Conservation (phyloP, 2,113 vertebrate genomes). For the Trinectes maculatus region DNA sequence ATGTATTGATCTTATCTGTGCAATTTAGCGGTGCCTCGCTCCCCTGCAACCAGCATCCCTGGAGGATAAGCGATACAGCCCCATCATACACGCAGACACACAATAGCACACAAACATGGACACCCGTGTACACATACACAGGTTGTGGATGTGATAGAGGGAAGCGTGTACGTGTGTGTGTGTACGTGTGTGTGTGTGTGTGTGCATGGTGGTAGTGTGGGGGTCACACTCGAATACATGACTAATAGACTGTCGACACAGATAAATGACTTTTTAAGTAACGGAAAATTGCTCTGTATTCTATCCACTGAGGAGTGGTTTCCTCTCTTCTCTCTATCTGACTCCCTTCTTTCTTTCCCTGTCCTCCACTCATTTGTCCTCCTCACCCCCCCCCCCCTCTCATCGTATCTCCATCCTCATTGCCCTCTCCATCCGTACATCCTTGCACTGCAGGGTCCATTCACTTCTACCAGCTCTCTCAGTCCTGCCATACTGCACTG, state of each 20-base stretch:
- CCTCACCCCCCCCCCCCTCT: conserved; percentile 25
- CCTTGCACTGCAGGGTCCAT: conserved; percentile 27
- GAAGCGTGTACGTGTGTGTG: conserved; percentile 17
- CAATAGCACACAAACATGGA: conserved; percentile 31
- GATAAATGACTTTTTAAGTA: conserved; percentile 83
- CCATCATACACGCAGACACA: conserved; percentile 52
- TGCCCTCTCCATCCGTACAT: conserved; percentile 44
- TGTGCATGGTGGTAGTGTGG: conserved; percentile 13
- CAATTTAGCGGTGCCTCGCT: conserved; percentile 72
- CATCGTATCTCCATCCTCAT: conserved; percentile 40
- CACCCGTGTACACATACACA: conserved; percentile 19
- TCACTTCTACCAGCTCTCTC: conserved; percentile 26
- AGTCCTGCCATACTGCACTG: conserved; percentile 31
- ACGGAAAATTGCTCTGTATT: conserved; percentile 81
- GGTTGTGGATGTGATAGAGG: not conserved
- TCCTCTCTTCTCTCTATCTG: conserved; percentile 58
- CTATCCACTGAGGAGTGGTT: conserved; percentile 74
- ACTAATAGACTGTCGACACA: conserved; percentile 82
- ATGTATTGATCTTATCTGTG: conserved; percentile 81
- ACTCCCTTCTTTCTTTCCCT: conserved; percentile 42
- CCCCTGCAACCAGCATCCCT: conserved; percentile 59
- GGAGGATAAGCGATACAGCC: conserved; percentile 53
- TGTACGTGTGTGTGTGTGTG: not conserved
- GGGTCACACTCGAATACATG: conserved; percentile 75
- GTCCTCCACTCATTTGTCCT: conserved; percentile 13